Evolutionary conservation across 2,888 invertebrate species (phyloP).

Genomic region (Nomada flava): DNA sequence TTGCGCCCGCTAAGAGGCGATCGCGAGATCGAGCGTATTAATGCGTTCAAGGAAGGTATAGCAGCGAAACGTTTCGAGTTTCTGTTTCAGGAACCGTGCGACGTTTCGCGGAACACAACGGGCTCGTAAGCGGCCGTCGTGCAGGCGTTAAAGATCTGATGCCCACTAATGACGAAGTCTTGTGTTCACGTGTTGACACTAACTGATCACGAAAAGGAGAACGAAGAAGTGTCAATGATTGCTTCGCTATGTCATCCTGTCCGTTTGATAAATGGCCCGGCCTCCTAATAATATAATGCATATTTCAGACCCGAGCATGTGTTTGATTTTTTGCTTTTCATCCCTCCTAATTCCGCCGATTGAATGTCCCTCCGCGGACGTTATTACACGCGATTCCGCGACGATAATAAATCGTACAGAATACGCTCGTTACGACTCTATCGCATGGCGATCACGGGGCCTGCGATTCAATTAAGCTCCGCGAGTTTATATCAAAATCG

Average conservation of each 20-base stretch:
- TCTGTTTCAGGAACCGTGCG: constrained; percentile 66
- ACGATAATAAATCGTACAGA: constrained; percentile 8
- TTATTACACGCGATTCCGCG: neutral
- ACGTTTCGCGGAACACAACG: constrained; percentile 69
- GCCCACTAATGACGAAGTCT: constrained; percentile 78
- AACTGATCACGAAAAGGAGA: constrained; percentile 69
- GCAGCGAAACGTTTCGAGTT: constrained; percentile 50
- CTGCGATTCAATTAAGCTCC: neutral
- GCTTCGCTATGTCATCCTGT: constrained; percentile 57
- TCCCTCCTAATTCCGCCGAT: neutral
- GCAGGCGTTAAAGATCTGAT: constrained; percentile 77
- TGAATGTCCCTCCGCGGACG: neutral
- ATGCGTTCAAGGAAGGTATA: constrained; percentile 51
- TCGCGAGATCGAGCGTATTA: constrained; percentile 55
- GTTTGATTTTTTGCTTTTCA: neutral
- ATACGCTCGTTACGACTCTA: constrained; percentile 3
- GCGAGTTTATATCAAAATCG: neutral
- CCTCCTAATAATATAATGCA: constrained; percentile 33
- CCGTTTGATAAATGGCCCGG: constrained; percentile 63
- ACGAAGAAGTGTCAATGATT: constrained; percentile 66
- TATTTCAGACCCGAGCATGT: constrained; percentile 11
- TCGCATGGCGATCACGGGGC: neutral
- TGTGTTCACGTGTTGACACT: constrained; percentile 78
- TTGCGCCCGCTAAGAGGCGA: constrained; percentile 29
- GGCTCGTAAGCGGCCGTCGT: constrained; percentile 67